Conservation (phyloP, 2,888 invertebrate genomes). For the Nephrocerus scutellatus region DNA sequence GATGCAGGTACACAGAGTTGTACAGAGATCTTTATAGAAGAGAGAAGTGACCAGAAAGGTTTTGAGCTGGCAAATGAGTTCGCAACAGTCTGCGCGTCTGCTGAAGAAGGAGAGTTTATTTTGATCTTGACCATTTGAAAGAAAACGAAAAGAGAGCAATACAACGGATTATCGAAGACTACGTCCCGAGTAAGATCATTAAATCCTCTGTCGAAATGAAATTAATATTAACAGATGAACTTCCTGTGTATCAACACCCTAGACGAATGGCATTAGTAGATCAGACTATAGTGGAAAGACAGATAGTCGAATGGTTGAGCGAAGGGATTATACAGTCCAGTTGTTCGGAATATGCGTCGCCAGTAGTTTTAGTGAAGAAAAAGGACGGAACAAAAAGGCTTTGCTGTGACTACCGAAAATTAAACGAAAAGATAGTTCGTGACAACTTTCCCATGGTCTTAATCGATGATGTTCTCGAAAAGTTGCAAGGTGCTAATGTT, state of each 20-base stretch:
- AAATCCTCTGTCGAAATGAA: slow-evolving; percentile 10
- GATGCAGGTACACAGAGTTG: no score
- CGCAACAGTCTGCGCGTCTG: no score
- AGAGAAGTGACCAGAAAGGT: no score
- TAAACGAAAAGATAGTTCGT: slow-evolving; percentile 5
- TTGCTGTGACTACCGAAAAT: slow-evolving; percentile 10
- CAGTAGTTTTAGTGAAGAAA: slow-evolving; percentile 18
- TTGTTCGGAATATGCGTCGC: slow-evolving; percentile 31
- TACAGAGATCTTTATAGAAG: no score
- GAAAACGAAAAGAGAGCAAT: background rate
- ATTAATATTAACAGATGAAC: slow-evolving; percentile 4
- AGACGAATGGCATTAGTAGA: slow-evolving; percentile 5
- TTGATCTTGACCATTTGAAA: slow-evolving; percentile 5
- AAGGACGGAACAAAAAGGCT: slow-evolving; percentile 6
- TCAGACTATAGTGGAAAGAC: slow-evolving; percentile 28
- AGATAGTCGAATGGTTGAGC: slow-evolving; percentile 20
- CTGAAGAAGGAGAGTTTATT: no score
- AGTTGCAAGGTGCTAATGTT: slow-evolving; percentile 8
- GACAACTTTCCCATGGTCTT: slow-evolving; percentile 7
- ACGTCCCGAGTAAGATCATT: background rate
- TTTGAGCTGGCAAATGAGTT: no score
- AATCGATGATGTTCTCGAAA: slow-evolving; percentile 10
- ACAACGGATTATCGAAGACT: background rate
- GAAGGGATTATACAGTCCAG: no score
- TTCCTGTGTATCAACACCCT: slow-evolving; percentile 9